Base-by-base conservation (phyloP, 2,113 vertebrate genomes). In the Rhinogobius similis region DNA sequence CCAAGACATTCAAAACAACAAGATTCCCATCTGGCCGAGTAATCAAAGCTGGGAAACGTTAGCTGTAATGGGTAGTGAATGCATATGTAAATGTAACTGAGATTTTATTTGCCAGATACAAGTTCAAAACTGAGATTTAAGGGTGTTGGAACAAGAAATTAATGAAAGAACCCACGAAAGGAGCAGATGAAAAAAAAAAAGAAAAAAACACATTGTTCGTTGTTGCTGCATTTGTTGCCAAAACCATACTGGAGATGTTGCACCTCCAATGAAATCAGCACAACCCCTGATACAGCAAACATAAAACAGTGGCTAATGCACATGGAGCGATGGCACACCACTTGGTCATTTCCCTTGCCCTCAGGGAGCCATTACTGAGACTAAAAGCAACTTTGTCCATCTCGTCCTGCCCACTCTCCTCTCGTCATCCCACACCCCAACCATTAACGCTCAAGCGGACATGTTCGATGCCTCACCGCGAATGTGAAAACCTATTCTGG, bases 401-500 rank as follows among this genome's bases (percentile, higher is more conserved):
- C 79, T 74, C 70, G 62, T 80, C 66, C 70, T 46, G 27, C 72
- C 82, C 78, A 73, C 78, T 78, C 65, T 70, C 14, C 78, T 20
- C 55, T 14, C 48, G 3, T 10, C 43, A 46, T 46, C 43, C 43
- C 43, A 46, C 43, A 46, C 79, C 71, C 11, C n/a, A 1, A 75
- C 82, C 84, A 86, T 86, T 86, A 86, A 43, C 18, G 24, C 72
- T 21, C 52, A 55, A 75, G 64, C 82, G 16, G 77, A 70, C 27
- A 68, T 68, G 75, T 83, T 85, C 21, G 1, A 68, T 59, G 62
- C 77, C 24, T 85, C 73, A 66, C 82, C 73, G 63, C 75, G 67
- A 70, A 86, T 86, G 74, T 73, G 75, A 80, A 82, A 87, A 81
- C 69, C 75, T 68, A 81, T 85, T 83, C 75, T 61, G 26, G 68